Evolutionary conservation across 2,113 vertebrate genomes (phyloP).

Genomic region (Chiloscyllium plagiosum): DNA sequence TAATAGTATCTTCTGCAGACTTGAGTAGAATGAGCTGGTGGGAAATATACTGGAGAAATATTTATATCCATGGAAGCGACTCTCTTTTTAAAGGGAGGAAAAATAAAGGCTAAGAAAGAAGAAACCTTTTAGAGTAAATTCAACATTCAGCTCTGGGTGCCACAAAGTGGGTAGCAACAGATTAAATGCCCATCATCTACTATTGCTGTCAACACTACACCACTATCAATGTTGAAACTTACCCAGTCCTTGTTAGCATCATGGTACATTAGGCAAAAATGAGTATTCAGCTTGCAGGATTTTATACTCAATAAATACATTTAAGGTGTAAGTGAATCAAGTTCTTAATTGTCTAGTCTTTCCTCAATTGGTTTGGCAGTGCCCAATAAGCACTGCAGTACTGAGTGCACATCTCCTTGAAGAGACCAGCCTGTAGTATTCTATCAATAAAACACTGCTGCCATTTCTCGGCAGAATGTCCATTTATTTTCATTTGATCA

Average conservation of each 20-base stretch:
- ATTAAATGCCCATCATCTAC: not conserved
- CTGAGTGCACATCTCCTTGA: not conserved
- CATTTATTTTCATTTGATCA: slow-evolving; percentile 15
- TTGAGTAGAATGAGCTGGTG: not conserved
- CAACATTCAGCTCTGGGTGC: not conserved
- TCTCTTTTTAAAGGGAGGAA: not conserved
- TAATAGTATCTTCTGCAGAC: not conserved
- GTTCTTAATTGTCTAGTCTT: not conserved
- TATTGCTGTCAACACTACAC: not conserved
- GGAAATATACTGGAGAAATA: not conserved
- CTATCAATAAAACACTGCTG: not conserved
- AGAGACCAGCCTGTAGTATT: not conserved
- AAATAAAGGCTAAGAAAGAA: not conserved
- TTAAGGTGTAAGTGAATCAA: not conserved
- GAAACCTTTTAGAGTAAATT: not conserved
- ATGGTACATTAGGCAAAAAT: not conserved
- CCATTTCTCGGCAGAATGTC: not conserved
- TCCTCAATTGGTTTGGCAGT: not conserved
- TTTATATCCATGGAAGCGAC: not conserved
- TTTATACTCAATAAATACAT: not conserved
- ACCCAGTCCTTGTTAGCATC: not conserved
- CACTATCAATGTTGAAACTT: not conserved
- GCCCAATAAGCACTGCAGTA: not conserved
- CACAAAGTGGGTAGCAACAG: not conserved
- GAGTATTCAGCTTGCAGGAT: not conserved